Conservation (phyloP, 1,140 invertebrate genomes). For the Neelides sp. region DNA sequence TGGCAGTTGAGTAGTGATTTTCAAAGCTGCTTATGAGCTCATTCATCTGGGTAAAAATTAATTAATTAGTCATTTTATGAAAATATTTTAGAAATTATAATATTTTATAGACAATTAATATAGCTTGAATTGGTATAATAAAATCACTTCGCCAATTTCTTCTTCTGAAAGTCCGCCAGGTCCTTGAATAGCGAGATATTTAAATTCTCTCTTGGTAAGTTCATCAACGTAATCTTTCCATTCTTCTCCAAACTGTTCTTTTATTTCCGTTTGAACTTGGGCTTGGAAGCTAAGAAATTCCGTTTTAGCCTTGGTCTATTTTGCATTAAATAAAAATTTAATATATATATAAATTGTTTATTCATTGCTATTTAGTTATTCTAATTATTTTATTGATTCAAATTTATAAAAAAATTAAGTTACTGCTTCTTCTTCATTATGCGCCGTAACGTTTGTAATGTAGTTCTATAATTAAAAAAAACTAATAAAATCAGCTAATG, state of each 20-base stretch:
- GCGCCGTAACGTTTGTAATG: constrained; percentile 25
- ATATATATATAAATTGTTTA: not conserved
- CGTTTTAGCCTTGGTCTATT: constrained; percentile 11
- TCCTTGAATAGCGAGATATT: constrained; percentile 19
- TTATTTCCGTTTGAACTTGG: constrained; percentile 17
- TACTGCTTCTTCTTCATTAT: constrained; percentile 21
- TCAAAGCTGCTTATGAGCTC: constrained; percentile 17
- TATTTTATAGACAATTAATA: too few relatives aligned
- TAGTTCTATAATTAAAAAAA: too few relatives aligned
- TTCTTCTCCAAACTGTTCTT: constrained; percentile 10
- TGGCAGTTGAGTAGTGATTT: constrained; percentile 16
- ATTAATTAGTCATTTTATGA: too few relatives aligned
- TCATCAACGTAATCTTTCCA: constrained; percentile 12
- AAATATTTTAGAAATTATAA: too few relatives aligned
- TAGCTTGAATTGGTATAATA: too few relatives aligned
- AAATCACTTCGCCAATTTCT: too few relatives aligned
- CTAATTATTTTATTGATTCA: not conserved
- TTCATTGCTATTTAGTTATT: not conserved
- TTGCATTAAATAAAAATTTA: not conserved
- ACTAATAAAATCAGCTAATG: too few relatives aligned
- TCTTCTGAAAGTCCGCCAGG: too few relatives aligned
- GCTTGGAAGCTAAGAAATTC: constrained; percentile 19
- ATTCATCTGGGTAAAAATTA: too few relatives aligned
- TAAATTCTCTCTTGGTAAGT: constrained; percentile 12
- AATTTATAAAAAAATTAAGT: not conserved